These are phyloP conservation scores for Callosobruchus maculatus DNA, from an alignment of 2,888 invertebrate species.

Conservation along the genomic window DNA sequence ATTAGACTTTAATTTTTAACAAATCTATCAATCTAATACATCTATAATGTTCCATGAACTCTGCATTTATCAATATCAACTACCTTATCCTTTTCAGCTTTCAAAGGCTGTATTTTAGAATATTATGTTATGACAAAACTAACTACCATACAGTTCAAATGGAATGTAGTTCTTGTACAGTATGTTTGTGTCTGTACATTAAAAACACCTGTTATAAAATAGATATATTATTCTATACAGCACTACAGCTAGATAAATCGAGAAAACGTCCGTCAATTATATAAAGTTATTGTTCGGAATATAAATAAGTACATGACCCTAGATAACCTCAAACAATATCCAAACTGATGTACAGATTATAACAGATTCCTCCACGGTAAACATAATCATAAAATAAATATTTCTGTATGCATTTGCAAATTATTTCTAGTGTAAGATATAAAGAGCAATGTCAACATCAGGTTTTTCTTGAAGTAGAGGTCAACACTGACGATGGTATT, in stretches of 20 bases:
- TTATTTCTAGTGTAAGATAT: background rate
- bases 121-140: too few relatives aligned
- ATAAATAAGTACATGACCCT: background rate
- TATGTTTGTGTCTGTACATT: too few relatives aligned
- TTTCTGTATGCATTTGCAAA: background rate
- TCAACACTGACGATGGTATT: background rate
- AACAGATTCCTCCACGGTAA: background rate
- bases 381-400: background rate
- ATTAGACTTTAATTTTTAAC: too few relatives aligned
- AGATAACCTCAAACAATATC: background rate
- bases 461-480: background rate
- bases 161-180: too few relatives aligned
- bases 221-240: too few relatives aligned
- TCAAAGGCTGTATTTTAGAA: too few relatives aligned
- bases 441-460: background rate
- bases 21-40: too few relatives aligned
- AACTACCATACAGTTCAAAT: too few relatives aligned
- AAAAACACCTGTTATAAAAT: too few relatives aligned
- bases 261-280: background rate
- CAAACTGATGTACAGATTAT: background rate
- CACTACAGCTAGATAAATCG: background rate
- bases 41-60: too few relatives aligned
- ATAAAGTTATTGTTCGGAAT: background rate
- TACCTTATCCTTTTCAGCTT: too few relatives aligned
- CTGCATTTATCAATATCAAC: too few relatives aligned